Percentiles rank a stretch among this genome's conserved stretches.
phyloP scores from a whole-genome alignment of 1,140 invertebrate genomes.

The Cherax quadricarinatus region DNA sequence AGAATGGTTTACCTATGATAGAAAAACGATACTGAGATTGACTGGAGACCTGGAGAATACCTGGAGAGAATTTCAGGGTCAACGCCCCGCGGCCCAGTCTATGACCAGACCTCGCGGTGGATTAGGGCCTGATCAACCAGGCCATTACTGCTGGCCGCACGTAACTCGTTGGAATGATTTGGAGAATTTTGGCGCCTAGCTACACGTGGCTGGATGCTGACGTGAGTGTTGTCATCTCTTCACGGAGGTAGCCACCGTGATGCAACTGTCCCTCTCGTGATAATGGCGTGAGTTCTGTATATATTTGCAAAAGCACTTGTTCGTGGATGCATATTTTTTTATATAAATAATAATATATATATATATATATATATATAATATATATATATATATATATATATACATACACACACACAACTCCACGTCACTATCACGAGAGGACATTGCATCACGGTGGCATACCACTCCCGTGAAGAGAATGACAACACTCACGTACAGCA shows the following conservation, averaged over 20 bases:
- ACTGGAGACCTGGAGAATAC: too few relatives aligned
- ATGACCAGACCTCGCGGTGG: too few relatives aligned
- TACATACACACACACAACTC: too few relatives aligned
- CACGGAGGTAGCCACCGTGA: too few relatives aligned
- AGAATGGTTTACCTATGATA: too few relatives aligned
- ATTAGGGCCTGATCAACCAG: too few relatives aligned
- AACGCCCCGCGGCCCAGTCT: too few relatives aligned
- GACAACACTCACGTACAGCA: background rate
- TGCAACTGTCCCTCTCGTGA: background rate
- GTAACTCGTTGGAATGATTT: background rate
- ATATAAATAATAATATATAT: slow-evolving; percentile 31
- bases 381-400: slow-evolving; percentile 32
- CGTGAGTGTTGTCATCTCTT: background rate
- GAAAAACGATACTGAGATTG: too few relatives aligned
- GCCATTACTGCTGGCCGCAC: too few relatives aligned
- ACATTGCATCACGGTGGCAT: background rate
- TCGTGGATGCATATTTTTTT: background rate
- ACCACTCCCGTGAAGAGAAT: background rate
- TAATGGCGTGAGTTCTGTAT: background rate
- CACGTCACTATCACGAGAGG: background rate
- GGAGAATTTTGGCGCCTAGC: background rate
- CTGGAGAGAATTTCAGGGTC: too few relatives aligned
- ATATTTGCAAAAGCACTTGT: background rate
- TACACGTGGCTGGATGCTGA: background rate
- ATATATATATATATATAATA: slow-evolving; percentile 32